Evolutionary conservation across 2,113 vertebrate species (phyloP), one percentile per base, ranked within the genome.

Genomic region (Zeus faber): DNA sequence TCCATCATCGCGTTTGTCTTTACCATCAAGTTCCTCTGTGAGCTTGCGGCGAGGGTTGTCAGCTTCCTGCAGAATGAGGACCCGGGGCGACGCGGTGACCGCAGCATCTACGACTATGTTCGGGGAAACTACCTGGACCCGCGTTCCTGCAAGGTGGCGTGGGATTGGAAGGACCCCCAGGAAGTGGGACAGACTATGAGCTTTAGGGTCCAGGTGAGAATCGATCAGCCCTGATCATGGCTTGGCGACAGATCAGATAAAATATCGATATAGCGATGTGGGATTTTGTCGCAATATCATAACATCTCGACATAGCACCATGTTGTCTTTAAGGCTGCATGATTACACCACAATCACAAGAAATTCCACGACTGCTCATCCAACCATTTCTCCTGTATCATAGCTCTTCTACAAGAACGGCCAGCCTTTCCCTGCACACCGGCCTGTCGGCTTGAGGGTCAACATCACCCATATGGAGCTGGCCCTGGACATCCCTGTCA

Each of bases 161-260:
- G 95, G 94, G 95, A 98, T 80, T 98, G 96, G 97, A 97, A 97
- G 87, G 97, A 98, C 70, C 96, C 95, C 65, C 94, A 93, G 86
- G 95, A 98, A 92, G 96, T 98, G 84, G 97, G 97, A 76, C 97
- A 95, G 62, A 97, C 94, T 77, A 96, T 99, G 96, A 95, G 93
- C 89, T 99, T 99, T 86, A 89, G 94, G 74, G 95, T 99, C 69
- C 94, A 98, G 86, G 97, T 90, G 25, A 61, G 0, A 1, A 17
- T n/a, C 10, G 62, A 9, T 4, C 33, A 9, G 5, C 33, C 4
- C 13, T 37, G 11, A n/a, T 37, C 33, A 2, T 14, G 33, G 33
- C 33, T 37, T 14, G 9, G 33, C 13, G 33, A 11, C 13, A 4
- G 13, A 4, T n/a, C 33, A 37, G 33, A 37, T n/a, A n/a, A n/a